These are phyloP conservation scores for Asteroscopus sphinx DNA, from an alignment of 2,888 invertebrate species.

Conservation along the genomic window DNA sequence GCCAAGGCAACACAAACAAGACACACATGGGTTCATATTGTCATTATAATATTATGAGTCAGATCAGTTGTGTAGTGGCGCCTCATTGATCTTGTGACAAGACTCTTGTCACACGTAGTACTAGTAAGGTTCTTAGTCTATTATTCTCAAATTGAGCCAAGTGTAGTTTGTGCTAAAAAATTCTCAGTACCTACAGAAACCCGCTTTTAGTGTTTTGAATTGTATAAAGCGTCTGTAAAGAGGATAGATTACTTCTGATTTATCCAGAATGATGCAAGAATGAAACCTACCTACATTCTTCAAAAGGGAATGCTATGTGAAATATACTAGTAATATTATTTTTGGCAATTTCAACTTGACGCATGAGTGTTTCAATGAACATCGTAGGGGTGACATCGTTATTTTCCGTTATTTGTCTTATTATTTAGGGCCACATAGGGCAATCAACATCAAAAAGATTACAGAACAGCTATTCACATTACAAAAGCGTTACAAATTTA, in stretches of 20 bases:
- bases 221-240: too few species aligned
- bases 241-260: too few species aligned
- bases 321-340: slow-evolving; percentile 54
- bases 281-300: too few species aligned
- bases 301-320: neutral
- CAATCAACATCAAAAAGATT: slow-evolving; percentile 69
- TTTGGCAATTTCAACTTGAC: slow-evolving; percentile 72
- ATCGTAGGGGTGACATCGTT: slow-evolving; percentile 74
- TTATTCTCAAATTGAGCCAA: too few species aligned
- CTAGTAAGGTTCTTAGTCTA: too few species aligned
- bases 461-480: too few species aligned
- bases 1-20: slow-evolving; percentile 1
- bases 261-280: too few species aligned
- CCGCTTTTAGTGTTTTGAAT: too few species aligned
- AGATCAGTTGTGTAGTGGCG: neutral
- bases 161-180: too few species aligned
- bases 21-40: neutral
- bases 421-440: slow-evolving; percentile 51
- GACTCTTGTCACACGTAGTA: too few species aligned
- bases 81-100: neutral
- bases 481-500: too few species aligned
- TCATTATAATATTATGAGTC: neutral
- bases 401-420: slow-evolving; percentile 77
- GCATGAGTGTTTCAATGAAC: slow-evolving; percentile 71
- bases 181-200: too few species aligned